These are phyloP conservation scores for Heliconius eleuchia DNA, from an alignment of 1,140 invertebrate species.

Conservation along the genomic window DNA sequence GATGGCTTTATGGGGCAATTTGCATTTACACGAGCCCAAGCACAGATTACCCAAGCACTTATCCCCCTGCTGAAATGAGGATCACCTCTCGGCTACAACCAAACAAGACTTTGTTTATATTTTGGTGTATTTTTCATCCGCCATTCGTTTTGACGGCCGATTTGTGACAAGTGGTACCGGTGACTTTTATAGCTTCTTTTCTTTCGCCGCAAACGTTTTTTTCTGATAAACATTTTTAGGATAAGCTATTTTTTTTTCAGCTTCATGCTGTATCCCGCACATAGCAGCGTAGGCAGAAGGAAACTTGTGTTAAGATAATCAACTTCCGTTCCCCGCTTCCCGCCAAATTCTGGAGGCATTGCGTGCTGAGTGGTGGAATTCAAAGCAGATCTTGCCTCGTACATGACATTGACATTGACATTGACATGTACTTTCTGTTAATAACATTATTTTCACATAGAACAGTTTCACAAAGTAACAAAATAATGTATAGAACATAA, in stretches of 20 bases:
- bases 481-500: not conserved
- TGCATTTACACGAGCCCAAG: constrained; percentile 80
- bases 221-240: not conserved
- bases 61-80: constrained; percentile 74
- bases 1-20: constrained; percentile 79
- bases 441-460: too few species aligned
- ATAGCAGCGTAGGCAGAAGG: too few species aligned
- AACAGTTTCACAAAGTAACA: not conserved
- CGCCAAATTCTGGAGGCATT: too few species aligned
- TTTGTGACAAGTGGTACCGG: constrained; percentile 38
- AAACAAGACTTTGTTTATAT: constrained; percentile 78
- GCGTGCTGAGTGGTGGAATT: too few species aligned
- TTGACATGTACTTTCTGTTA: not conserved
- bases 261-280: not conserved
- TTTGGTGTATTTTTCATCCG: constrained; percentile 68
- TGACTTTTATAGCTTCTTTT: not conserved
- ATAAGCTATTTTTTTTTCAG: not conserved
- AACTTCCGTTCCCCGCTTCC: too few species aligned
- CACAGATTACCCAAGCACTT: constrained; percentile 78
- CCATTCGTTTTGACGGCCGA: constrained; percentile 73
- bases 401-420: too few species aligned
- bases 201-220: not conserved
- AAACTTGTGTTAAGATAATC: too few species aligned
- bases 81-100: constrained; percentile 58
- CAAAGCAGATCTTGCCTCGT: too few species aligned